Evolutionary conservation across 2,797 vertebrate genomes (phyloP).

Genomic region (Helicolenus hilgendorfi): DNA sequence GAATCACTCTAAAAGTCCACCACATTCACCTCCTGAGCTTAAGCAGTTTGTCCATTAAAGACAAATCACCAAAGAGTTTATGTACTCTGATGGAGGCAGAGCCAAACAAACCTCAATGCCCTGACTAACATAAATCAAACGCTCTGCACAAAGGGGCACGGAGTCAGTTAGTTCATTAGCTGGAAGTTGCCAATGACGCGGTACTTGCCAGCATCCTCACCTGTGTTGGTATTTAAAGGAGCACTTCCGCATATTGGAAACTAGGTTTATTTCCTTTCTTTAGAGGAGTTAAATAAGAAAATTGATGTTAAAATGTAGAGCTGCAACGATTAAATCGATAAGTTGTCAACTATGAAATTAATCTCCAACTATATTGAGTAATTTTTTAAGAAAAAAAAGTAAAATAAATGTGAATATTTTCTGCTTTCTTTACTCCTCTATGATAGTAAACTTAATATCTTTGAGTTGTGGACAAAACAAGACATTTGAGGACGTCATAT

Average conservation of each 20-base stretch:
- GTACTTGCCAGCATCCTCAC: background rate
- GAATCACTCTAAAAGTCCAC: constrained; percentile 13
- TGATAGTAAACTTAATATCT: no score
- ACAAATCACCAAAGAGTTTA: constrained; percentile 19
- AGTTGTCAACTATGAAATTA: no score
- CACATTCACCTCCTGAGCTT: background rate
- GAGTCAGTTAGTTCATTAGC: constrained; percentile 5
- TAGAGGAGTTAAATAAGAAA: background rate
- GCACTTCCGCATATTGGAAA: background rate
- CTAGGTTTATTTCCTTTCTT: background rate
- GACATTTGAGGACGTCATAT: no score
- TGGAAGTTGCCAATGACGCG: background rate
- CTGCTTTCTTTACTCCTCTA: no score
- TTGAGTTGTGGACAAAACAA: no score
- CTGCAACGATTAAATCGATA: no score
- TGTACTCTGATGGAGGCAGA: background rate
- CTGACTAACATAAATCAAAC: constrained; percentile 23
- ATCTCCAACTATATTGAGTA: no score
- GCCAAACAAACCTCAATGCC: constrained; percentile 15
- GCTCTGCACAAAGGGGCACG: background rate
- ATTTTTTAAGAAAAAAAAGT: no score
- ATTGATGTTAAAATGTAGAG: no score
- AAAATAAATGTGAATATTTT: no score
- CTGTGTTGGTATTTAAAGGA: background rate
- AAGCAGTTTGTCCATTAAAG: constrained; percentile 8